Base-by-base conservation (phyloP, 64 coral and sea anemone genomes). In the Dendronephthya gigantea region DNA sequence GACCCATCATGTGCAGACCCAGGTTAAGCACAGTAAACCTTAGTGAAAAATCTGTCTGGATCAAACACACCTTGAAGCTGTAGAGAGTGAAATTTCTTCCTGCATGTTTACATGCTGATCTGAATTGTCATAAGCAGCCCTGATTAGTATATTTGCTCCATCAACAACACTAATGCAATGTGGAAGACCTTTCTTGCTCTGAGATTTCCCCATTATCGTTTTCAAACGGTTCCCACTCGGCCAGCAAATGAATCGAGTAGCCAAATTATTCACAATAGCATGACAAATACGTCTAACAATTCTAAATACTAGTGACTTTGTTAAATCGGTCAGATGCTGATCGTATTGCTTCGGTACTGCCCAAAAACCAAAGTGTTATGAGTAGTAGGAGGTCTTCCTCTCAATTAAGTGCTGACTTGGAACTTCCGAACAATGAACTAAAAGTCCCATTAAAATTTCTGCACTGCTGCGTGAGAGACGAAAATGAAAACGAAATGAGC, bases 21-120 rank as follows among this genome's bases (percentile, higher is more conserved):
- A 82, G 74, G 90, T 36, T 55, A 91, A 29, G 83, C 55, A 82
- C 90, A 87, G n/a, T 91, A 83, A 69, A 91, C 90, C 68, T 87
- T 85, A 7, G 84, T 91, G 47, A 91, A 91, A 82, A 87, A 22
- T 32, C 81, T 91, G 29, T 87, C 84, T 35, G 41, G 49, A 47
- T 91, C 90, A 69, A 76, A 91, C 6, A 91, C 90, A 52, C 52
- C 37, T 83, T 91, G 90, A 45, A 90, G 51, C 58, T 86, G 48
- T 68, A 90, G 65, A 31, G 89, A 90, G 49, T 86, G 84, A 86
- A 90, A 90, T 17, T 62, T 81, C 32, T 82, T 86, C 56, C n/a
- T n/a, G n/a, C n/a, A 39, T 82, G 28, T 90, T 90, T 0, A 90
- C 35, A 34, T 83, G 83, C 17, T 86, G 52, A 35, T 68, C 84